Conservation (phyloP, 2,888 invertebrate genomes). For the Zonitis immaculata region DNA sequence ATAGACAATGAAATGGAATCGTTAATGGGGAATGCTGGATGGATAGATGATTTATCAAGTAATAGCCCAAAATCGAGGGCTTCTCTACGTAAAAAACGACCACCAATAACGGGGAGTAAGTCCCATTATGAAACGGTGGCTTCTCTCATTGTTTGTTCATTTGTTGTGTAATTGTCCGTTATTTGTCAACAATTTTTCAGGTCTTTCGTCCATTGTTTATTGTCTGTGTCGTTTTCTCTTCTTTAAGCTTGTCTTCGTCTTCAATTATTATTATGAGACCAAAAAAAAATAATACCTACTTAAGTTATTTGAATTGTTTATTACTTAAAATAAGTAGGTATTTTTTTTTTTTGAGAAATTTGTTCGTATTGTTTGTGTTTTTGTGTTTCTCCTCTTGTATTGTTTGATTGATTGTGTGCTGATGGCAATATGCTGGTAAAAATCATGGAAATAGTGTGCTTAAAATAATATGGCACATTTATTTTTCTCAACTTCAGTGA, state of each 20-base stretch:
- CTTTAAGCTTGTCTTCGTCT: too few species aligned
- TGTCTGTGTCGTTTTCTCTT: background rate
- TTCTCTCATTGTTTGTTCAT: conserved; percentile 1
- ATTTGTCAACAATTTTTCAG: background rate
- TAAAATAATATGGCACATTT: too few species aligned
- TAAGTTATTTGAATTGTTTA: background rate
- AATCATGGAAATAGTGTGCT: too few species aligned
- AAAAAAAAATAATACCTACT: background rate
- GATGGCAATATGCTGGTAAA: too few species aligned
- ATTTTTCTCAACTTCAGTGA: too few species aligned
- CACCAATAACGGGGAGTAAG: conserved; percentile 38
- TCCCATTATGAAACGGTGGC: conserved; percentile 16
- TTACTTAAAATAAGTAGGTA: background rate
- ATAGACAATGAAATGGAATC: conserved; percentile 12
- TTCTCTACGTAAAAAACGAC: conserved; percentile 29
- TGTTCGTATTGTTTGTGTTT: conserved; percentile 24
- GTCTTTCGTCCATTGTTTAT: background rate
- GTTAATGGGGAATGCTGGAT: conserved; percentile 31
- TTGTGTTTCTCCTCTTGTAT: background rate
- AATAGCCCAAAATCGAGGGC: conserved; percentile 25
- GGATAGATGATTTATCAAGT: conserved; percentile 26
- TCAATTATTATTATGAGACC: too few species aligned
- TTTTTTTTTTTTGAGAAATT: background rate
- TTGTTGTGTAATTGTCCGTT: background rate
- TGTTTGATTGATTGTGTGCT: conserved; percentile 10